Percentiles rank a stretch among this genome's conserved stretches.
Conservation (phyloP, 2,113 vertebrate genomes). For the Phaetusa simplex region DNA sequence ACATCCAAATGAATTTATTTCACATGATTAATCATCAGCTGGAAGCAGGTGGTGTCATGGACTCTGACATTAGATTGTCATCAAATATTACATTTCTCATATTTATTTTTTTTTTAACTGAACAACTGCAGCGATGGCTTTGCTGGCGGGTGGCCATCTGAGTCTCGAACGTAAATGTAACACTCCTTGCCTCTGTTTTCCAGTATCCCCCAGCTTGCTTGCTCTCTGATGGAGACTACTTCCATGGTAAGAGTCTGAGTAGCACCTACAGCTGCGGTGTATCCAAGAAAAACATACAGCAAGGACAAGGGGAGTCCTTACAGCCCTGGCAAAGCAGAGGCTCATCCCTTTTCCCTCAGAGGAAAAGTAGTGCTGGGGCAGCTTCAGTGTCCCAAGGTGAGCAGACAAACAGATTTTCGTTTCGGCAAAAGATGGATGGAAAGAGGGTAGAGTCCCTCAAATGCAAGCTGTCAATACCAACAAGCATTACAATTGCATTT, state of each 20-base stretch:
- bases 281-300: background rate
- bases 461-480: background rate
- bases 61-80: background rate
- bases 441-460: background rate
- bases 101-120: background rate
- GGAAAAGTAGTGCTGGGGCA: background rate
- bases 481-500: background rate
- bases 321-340: background rate
- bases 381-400: background rate
- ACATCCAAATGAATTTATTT: background rate
- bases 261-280: background rate
- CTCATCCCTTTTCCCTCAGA: background rate
- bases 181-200: background rate
- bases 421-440: background rate
- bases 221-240: background rate
- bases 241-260: background rate
- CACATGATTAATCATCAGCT: conserved; percentile 1
- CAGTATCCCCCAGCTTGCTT: background rate
- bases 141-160: background rate
- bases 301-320: background rate
- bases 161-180: background rate
- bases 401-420: background rate
- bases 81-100: background rate
- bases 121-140: background rate
- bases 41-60: background rate